Base-by-base conservation (phyloP, 2,888 invertebrate species). In the Willowsia nigromaculata region DNA sequence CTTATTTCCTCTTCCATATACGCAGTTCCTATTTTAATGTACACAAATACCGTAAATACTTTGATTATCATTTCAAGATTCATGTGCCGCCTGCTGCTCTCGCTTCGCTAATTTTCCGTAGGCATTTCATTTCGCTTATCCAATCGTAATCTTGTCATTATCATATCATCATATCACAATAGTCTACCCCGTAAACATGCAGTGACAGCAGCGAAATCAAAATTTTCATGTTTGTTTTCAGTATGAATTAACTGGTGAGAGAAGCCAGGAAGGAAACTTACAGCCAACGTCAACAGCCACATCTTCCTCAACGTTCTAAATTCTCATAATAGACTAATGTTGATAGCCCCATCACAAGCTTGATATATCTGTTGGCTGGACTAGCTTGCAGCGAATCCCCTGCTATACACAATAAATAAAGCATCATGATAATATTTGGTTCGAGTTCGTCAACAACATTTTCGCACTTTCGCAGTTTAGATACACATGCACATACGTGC, bases 371-470 rank as follows among this genome's bases (percentile, higher is more conserved):
- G n/a, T n/a, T n/a, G n/a, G n/a, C n/a, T n/a, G n/a, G n/a, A n/a
- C n/a, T n/a, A n/a, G n/a, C n/a, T n/a, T n/a, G n/a, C n/a, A n/a
- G n/a, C n/a, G n/a, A n/a, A n/a, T n/a, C n/a, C n/a, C 27, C 7
- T 59, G 59, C 1, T 59, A 40, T 22, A 15, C 33, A 71, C 22
- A 25, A 50, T 50, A 37, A 25, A 30, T 11, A 30, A 5, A 27
- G 33, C 37, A 40, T 71, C 30, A 71, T 7, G 43, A 71, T 71
- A 71, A 71, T 43, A 71, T 71, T 71, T 71, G 68, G 3, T 40
- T 71, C 40, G 65, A 13, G 25, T 74, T 27, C 37, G 74, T 84
- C 71, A 84, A 84, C 84, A 84, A 71, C 40, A 25, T 84, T 83
- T 83, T 84, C 40, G 84, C 53, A 84, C 71, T 84, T 83, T 84